These are phyloP conservation scores for Nannoperca obscura DNA, from an alignment of 2,797 vertebrate genomes.

Conservation along the genomic window DNA sequence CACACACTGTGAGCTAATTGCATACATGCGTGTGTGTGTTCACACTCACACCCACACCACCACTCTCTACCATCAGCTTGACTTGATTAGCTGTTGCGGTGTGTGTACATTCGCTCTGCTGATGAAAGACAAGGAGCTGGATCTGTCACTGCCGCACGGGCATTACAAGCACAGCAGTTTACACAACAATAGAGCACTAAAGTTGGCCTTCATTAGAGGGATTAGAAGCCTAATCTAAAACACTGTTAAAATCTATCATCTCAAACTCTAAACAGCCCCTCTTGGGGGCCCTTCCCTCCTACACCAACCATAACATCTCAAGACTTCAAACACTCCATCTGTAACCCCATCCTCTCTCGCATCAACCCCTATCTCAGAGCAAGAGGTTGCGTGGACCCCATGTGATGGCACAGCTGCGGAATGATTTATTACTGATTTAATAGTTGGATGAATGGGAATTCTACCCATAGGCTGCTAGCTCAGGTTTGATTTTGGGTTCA, in stretches of 20 bases:
- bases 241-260: conserved; percentile 71
- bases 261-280: conserved; percentile 73
- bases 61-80: conserved; percentile 62
- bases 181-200: conserved; percentile 68
- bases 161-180: conserved; percentile 69
- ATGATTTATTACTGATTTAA: conserved; percentile 81
- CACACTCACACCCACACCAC: conserved; percentile 36
- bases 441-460: conserved; percentile 71
- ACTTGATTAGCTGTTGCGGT: conserved; percentile 69
- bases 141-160: conserved; percentile 63
- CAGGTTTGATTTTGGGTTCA: conserved; percentile 72
- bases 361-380: conserved; percentile 59
- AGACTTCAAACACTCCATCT: conserved; percentile 80
- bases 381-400: conserved; percentile 62
- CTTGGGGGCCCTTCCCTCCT: conserved; percentile 53
- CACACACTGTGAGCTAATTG: conserved; percentile 53
- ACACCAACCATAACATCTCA: conserved; percentile 73
- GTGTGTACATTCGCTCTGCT: conserved; percentile 44
- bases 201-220: conserved; percentile 76
- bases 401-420: conserved; percentile 75
- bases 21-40: conserved; percentile 42
- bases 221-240: conserved; percentile 79
- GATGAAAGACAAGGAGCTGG: conserved; percentile 77
- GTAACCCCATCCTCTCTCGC: conserved; percentile 76
- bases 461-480: conserved; percentile 58